phyloP scores from a whole-genome alignment of 64 coral and sea anemone genomes.

The Hydrozoanthus tunicans region DNA sequence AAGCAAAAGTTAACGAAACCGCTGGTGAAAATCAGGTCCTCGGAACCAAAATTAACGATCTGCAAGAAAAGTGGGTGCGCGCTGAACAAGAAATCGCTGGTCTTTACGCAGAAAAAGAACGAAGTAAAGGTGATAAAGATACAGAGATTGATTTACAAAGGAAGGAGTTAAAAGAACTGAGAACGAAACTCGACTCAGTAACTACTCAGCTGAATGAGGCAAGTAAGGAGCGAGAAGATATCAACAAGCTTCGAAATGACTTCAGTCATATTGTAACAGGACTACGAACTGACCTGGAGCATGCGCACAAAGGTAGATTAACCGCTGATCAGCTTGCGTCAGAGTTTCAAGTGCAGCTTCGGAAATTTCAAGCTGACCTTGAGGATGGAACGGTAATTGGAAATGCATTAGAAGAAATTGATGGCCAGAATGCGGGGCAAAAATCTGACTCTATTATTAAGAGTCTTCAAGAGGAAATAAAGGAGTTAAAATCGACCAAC shows the following conservation, averaged over 20 bases:
- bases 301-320: slow-evolving; percentile 65
- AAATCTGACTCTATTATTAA: background rate
- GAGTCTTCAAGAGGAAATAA: slow-evolving; percentile 61
- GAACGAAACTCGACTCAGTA: slow-evolving; percentile 40
- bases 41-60: background rate
- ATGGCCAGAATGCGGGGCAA: background rate
- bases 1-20: background rate
- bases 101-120: slow-evolving; percentile 8
- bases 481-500: slow-evolving; percentile 63
- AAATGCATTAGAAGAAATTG: background rate
- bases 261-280: slow-evolving; percentile 94
- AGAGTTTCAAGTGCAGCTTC: slow-evolving; percentile 82
- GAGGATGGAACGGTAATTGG: background rate
- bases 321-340: slow-evolving; percentile 84
- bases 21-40: slow-evolving; percentile 11
- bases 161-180: background rate
- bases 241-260: slow-evolving; percentile 66
- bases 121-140: slow-evolving; percentile 36
- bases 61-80: background rate
- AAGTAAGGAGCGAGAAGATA: slow-evolving; percentile 61
- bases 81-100: slow-evolving; percentile 12
- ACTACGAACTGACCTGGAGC: slow-evolving; percentile 83
- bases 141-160: background rate
- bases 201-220: slow-evolving; percentile 41
- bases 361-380: slow-evolving; percentile 17